Evolutionary conservation across 2,113 vertebrate species (phyloP).

Genomic region (Scomber colias): DNA sequence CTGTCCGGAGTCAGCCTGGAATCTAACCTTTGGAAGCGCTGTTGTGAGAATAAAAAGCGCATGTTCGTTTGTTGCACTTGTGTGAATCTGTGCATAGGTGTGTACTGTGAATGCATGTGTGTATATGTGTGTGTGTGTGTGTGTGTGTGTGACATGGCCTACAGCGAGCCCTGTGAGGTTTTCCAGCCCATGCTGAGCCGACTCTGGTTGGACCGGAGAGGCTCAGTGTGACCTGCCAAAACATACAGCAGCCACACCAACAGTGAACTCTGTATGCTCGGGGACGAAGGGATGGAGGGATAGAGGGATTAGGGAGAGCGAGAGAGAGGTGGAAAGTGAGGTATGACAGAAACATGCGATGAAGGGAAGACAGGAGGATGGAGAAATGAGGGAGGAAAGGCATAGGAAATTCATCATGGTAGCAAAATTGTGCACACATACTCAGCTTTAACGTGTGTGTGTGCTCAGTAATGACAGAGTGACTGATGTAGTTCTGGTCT

Average conservation of each 20-base stretch:
- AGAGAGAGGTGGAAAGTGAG: slow-evolving; percentile 40
- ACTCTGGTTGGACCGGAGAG: slow-evolving; percentile 59
- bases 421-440: slow-evolving; percentile 34
- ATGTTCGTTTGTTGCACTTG: neutral
- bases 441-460: slow-evolving; percentile 39
- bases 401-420: slow-evolving; percentile 43
- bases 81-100: slow-evolving; percentile 14
- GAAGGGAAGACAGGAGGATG: neutral
- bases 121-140: slow-evolving; percentile 2
- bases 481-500: slow-evolving; percentile 67
- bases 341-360: slow-evolving; percentile 22
- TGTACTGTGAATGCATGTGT: slow-evolving; percentile 9
- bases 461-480: slow-evolving; percentile 65
- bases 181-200: slow-evolving; percentile 58
- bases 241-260: slow-evolving; percentile 69
- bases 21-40: slow-evolving; percentile 37
- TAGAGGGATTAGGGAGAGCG: slow-evolving; percentile 3
- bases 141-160: slow-evolving; percentile 11
- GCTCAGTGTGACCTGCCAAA: slow-evolving; percentile 74
- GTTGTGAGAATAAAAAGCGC: slow-evolving; percentile 47
- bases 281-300: slow-evolving; percentile 38
- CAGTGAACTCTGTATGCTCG: slow-evolving; percentile 63
- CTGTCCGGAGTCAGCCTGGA: slow-evolving; percentile 37
- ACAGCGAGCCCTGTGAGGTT: slow-evolving; percentile 56
- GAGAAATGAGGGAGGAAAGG: neutral